A percentile compares a stretch with the other conserved stretches of the same genome.
These are phyloP conservation scores for Delphinus delphis DNA, from an alignment of 2,113 vertebrate species.

Conservation along the genomic window DNA sequence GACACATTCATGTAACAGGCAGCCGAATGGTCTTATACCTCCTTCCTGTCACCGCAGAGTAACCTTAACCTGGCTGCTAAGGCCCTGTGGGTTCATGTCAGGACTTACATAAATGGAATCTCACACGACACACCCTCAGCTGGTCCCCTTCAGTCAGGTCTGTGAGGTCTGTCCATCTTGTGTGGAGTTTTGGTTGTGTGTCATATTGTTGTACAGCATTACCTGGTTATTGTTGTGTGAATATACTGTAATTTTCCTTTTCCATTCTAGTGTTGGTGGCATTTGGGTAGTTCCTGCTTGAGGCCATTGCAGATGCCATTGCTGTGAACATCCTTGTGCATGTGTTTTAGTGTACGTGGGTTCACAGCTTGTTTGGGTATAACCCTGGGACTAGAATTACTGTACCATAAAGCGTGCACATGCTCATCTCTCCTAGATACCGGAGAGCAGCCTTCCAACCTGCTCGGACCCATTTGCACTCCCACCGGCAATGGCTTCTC, in stretches of 20 bases:
- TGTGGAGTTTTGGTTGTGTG: neutral
- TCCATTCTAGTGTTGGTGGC: neutral
- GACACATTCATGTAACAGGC: too few species aligned
- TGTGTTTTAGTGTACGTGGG: neutral
- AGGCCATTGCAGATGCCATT: neutral
- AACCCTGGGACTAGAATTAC: neutral
- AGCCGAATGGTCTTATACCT: neutral
- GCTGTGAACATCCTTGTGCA: neutral
- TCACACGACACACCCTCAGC: neutral
- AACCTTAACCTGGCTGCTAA: neutral
- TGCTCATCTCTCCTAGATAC: neutral
- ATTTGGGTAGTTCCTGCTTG: neutral
- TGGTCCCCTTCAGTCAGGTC: neutral
- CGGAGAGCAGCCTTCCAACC: neutral
- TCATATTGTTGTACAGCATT: too few species aligned
- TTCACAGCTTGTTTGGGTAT: neutral
- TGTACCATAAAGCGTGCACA: accelerated
- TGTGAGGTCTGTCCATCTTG: neutral
- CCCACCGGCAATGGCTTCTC: neutral
- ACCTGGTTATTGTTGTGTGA: neutral
- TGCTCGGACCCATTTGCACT: too few species aligned
- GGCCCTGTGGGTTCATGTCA: neutral
- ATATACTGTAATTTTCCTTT: neutral
- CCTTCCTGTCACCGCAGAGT: neutral
- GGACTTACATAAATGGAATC: neutral